Evolutionary conservation across 2,888 invertebrate species (phyloP).

Genomic region (Platynereis dumerilii): DNA sequence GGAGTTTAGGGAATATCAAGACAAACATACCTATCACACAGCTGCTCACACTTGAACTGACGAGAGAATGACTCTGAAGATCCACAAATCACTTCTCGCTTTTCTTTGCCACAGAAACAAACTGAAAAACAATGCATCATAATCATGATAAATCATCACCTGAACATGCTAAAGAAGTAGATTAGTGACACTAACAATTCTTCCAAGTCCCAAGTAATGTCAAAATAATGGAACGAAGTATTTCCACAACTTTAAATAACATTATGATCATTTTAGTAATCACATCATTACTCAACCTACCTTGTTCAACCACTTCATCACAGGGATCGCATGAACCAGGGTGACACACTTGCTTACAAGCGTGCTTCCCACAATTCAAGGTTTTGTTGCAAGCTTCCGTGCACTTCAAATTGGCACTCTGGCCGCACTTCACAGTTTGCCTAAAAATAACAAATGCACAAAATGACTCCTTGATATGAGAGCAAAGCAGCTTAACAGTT

Average conservation of each 20-base stretch:
- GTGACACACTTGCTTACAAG: conserved; percentile 79
- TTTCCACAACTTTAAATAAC: too few relatives aligned
- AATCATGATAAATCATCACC: too few relatives aligned
- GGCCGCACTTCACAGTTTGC: conserved; percentile 47
- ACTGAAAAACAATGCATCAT: conserved; percentile 58
- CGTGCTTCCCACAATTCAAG: conserved; percentile 80
- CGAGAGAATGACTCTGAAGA: conserved; percentile 56
- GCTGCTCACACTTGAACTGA: conserved; percentile 4
- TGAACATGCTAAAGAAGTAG: too few relatives aligned
- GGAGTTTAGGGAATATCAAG: not conserved
- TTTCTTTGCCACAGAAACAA: conserved; percentile 76
- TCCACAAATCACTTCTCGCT: conserved; percentile 72
- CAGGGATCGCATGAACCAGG: conserved; percentile 79
- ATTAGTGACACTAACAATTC: too few relatives aligned
- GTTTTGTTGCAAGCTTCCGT: conserved; percentile 75
- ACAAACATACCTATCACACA: not conserved
- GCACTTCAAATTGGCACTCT: conserved; percentile 71
- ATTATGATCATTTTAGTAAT: too few relatives aligned
- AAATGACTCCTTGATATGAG: too few relatives aligned
- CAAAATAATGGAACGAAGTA: too few relatives aligned
- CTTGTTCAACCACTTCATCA: conserved; percentile 50
- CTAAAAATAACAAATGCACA: conserved; percentile 9
- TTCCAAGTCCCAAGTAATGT: too few relatives aligned
- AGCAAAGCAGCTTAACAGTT: too few relatives aligned
- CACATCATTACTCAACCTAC: too few relatives aligned